Evolutionary conservation across 2,888 invertebrate species (phyloP), one percentile per base, ranked within the genome.

Genomic region (Lutraria lutraria): DNA sequence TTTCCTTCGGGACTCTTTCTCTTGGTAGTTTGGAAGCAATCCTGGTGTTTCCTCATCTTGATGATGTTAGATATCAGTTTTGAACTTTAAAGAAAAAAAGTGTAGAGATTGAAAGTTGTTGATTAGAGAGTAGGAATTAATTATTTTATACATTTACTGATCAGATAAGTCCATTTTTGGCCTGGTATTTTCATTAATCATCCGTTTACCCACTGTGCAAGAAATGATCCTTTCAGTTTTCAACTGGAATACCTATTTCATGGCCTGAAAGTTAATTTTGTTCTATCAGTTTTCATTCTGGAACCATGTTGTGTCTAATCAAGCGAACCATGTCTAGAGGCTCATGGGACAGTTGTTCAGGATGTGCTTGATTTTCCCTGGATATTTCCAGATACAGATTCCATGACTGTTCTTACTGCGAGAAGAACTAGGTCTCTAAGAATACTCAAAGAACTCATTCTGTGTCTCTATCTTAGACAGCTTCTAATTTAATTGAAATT

Each of bases 251-350:
- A 85, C 85, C 80, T 85, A 85, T 85, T 85, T 80, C 85, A 85
- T 85, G 80, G 85, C 85, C 43, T 80, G 85, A 60, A 85, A 85
- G 80, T 85, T 85, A 79, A 85, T 85, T 85, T 56, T 56, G 56
- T 80, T 85, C 85, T 85, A 85, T 85, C 85, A 85, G 60, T 85
- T 85, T 85, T 85, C 85, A 80, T 80, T 85, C 79, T 80, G 85
- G 85, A 60, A 56, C 60, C 60, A 60, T 85, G 85, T 34, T 79
- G 85, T 80, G 80, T 21, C 60, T 85, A 85, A 85, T 85, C 85
- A 85, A 85, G 85, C 43, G 60, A 85, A 76, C 60, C 34, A 80
- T 80, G 80, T 56, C 79, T 79, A 34, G 29, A 79, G 85, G 80
- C 79, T 79, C 80, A 79, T 85, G 85, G 85, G 85, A 85, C 60